These are phyloP conservation scores for Danio albolineatus DNA, from an alignment of 2,797 vertebrate species.

Conservation along the genomic window DNA sequence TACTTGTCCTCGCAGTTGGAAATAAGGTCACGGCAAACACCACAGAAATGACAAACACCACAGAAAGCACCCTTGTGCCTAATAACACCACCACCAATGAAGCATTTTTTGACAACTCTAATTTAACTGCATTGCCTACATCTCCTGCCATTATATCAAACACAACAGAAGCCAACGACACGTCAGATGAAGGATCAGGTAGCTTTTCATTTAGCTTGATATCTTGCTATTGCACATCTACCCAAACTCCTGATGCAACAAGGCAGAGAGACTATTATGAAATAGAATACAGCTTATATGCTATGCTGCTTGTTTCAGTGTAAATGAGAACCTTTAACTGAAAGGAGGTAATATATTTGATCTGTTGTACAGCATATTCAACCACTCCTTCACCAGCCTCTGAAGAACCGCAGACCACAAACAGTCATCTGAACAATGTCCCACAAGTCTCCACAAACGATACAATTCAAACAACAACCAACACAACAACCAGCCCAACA, in stretches of 20 bases:
- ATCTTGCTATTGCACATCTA: too few species aligned
- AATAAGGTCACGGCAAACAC: too few species aligned
- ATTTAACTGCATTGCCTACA: neutral
- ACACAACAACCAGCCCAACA: neutral
- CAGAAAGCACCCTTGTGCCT: neutral
- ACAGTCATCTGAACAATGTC: rapidly evolving
- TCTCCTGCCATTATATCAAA: neutral
- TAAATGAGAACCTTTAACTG: neutral
- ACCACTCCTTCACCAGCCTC: neutral
- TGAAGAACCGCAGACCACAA: neutral
- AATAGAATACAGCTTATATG: neutral
- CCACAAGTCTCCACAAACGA: neutral
- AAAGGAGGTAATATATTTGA: neutral
- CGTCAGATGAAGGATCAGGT: neutral
- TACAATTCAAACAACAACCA: neutral
- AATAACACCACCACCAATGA: neutral
- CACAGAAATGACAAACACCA: neutral
- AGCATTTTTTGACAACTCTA: neutral
- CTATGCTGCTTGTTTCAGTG: neutral
- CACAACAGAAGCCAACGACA: neutral
- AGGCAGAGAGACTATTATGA: neutral
- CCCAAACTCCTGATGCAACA: neutral
- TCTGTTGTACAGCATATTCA: neutral
- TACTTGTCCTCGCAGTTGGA: neutral
- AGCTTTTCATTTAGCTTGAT: neutral